These are phyloP conservation scores for Diploscapter pachys DNA, from an alignment of 1,140 invertebrate species.

Conservation along the genomic window DNA sequence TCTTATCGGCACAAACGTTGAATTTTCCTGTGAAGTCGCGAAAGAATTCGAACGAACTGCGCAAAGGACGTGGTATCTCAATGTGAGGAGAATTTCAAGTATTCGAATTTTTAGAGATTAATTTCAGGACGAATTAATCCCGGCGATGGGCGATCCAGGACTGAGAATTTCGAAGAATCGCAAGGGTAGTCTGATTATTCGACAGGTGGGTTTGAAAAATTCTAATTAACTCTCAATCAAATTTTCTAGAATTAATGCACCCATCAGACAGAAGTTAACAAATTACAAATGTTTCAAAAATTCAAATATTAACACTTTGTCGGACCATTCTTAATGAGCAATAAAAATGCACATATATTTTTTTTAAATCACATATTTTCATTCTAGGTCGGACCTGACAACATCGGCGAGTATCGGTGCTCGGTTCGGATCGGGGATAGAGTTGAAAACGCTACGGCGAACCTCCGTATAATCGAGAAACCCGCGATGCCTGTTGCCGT, in stretches of 20 bases:
- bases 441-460: constrained; percentile 43
- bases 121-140: constrained; percentile 43
- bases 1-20: constrained; percentile 55
- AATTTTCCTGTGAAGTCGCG: constrained; percentile 51
- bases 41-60: constrained; percentile 32
- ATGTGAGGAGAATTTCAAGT: constrained; percentile 39
- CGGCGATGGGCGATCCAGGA: constrained; percentile 38
- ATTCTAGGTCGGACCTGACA: constrained; percentile 48
- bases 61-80: constrained; percentile 42
- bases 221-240: no score
- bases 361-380: no score
- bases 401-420: constrained; percentile 52
- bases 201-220: constrained; percentile 31
- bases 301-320: no score
- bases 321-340: no score
- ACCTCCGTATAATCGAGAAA: constrained; percentile 68
- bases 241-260: no score
- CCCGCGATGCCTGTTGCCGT: constrained; percentile 86
- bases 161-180: constrained; percentile 44
- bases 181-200: constrained; percentile 51
- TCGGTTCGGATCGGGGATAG: constrained; percentile 35
- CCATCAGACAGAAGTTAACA: no score
- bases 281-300: no score
- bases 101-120: constrained; percentile 20
- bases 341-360: no score